Base-by-base conservation (phyloP, 2,888 invertebrate species). In the Atherix ibis region DNA sequence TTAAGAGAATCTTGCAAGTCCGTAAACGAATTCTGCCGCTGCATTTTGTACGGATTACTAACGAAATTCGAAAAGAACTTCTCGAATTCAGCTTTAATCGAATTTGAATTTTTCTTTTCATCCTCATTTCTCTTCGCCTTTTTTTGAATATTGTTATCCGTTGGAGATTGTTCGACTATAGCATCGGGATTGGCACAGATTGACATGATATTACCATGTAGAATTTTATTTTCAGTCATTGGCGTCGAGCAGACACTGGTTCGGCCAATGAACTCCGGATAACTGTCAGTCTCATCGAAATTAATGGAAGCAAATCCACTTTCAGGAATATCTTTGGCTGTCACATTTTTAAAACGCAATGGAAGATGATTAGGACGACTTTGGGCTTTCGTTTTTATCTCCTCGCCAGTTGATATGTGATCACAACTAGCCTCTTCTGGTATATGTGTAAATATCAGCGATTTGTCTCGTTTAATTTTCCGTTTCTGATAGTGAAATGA, bases 161-260 rank as follows among this genome's bases (percentile, higher is more conserved):
- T 49, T 13, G 43, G 38, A 4, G 36, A 31, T 10, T 33, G 32
- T 14, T 41, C 39, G 16, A 37, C 9, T 4, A 36, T 28, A 8
- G 33, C 13, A 34, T 38, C 38, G 0, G 73, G 68, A 48, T 73
- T 70, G 41, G 72, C 71, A 50, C 80, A 80, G 46, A 83, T 82
- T 1, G 80, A 77, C 43, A 82, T 64, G 26, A 77, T 73, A 39
- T 72, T 78, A 8, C 70, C 77, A 45, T 79, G 77, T 5, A 83
- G 51, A 2, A 82, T 66, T 53, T 80, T 78, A 52, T 71, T 76
- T 50, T 83, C 82, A 1, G 76, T 71, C 68, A 82, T 71, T 0
- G 83, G 83, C 0, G 83, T 83, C 0, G 78, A 78, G 43, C 79
- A 80, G 0, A 82, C 73, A 41, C 79, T 80, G 0, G 79, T 79